Conservation (phyloP, 1,140 invertebrate species). For the Sinonovacula constricta region DNA sequence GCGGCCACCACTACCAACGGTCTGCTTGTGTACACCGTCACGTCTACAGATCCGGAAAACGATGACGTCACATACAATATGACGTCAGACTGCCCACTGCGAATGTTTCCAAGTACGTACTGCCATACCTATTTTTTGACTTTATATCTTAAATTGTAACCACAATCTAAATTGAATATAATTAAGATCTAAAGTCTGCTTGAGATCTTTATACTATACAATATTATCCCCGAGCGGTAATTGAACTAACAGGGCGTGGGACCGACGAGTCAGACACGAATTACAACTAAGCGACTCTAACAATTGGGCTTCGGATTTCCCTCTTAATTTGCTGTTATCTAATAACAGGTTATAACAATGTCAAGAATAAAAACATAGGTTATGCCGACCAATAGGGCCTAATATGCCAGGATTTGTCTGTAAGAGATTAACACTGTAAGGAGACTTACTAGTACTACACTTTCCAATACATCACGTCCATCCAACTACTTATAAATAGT, state of each 20-base stretch:
- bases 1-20: conserved; percentile 1
- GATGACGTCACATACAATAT: not conserved
- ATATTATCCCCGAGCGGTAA: not conserved
- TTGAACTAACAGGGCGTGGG: not conserved
- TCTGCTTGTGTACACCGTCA: not conserved
- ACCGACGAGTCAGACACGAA: not conserved
- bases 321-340: no score
- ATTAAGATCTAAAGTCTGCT: not conserved
- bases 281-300: not conserved
- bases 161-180: not conserved
- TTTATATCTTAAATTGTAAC: not conserved
- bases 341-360: no score
- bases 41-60: conserved; percentile 10
- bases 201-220: not conserved
- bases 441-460: no score
- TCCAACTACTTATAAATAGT: no score
- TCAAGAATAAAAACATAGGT: no score
- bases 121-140: not conserved
- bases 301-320: no score
- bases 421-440: no score
- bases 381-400: no score
- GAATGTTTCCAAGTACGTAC: conserved; percentile 3
- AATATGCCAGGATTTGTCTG: no score
- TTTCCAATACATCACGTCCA: no score
- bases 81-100: conserved; percentile 7